These are phyloP conservation scores for Heliconius sara DNA, from an alignment of 2,888 invertebrate genomes.

Conservation along the genomic window DNA sequence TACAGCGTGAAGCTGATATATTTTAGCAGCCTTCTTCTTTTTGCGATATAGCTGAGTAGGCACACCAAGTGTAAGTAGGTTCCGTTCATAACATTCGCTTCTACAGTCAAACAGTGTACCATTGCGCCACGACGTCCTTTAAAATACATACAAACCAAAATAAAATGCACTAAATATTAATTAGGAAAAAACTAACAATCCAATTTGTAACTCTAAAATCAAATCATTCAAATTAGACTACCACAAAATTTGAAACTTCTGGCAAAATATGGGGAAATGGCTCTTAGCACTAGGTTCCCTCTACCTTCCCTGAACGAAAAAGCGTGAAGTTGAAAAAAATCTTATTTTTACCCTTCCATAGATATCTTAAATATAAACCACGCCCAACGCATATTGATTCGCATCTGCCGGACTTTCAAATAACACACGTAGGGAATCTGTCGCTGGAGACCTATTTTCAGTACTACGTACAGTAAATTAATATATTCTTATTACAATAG, in stretches of 20 bases:
- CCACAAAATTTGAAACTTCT: no score
- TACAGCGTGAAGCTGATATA: no score
- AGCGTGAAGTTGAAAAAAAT: not conserved
- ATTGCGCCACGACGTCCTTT: no score
- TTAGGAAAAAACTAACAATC: no score
- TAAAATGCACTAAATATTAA: not conserved
- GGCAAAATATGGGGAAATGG: not conserved
- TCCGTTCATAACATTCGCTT: no score
- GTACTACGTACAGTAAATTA: not conserved
- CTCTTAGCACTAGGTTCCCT: not conserved
- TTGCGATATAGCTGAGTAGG: no score
- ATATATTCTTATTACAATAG: not conserved
- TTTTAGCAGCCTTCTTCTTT: no score
- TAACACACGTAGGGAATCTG: slow-evolving; percentile 22
- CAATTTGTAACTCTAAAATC: no score
- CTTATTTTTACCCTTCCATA: not conserved
- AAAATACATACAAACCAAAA: not conserved
- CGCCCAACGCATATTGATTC: slow-evolving; percentile 16
- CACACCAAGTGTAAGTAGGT: no score
- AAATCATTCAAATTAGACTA: no score
- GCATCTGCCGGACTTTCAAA: slow-evolving; percentile 11
- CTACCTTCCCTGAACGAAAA: not conserved
- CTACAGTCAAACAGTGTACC: no score
- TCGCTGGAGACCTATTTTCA: slow-evolving; percentile 19
- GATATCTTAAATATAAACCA: not conserved